Conservation (phyloP, 2,888 invertebrate species). For the Aleiodes alternator region DNA sequence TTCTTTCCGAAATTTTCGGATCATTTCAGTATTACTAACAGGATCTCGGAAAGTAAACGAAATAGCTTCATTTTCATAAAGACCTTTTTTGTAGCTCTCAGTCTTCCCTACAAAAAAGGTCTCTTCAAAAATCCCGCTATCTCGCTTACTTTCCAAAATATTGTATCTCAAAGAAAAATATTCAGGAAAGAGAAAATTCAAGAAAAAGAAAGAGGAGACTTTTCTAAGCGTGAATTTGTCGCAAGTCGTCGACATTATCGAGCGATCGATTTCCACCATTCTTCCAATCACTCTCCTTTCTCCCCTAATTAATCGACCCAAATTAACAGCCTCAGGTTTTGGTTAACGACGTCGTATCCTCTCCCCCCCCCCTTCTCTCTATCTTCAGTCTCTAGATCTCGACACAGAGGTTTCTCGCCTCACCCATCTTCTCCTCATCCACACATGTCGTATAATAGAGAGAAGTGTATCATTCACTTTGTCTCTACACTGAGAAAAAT, state of each 20-base stretch:
- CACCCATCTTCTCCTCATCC: conserved; percentile 38
- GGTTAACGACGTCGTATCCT: conserved; percentile 25
- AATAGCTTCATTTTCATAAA: no score
- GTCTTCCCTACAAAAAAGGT: no score
- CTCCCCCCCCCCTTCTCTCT: not conserved
- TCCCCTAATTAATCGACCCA: conserved; percentile 55
- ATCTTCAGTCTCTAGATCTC: conserved; percentile 38
- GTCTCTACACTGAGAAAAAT: no score
- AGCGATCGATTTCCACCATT: conserved; percentile 47
- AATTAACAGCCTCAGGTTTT: conserved; percentile 52
- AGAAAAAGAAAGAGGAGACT: no score
- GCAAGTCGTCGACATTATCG: conserved; percentile 37
- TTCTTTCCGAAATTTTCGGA: not conserved
- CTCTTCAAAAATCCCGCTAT: no score
- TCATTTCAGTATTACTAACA: not conserved
- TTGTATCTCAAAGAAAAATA: no score
- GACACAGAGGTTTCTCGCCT: conserved; percentile 43
- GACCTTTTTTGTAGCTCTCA: no score
- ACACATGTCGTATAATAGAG: conserved; percentile 1
- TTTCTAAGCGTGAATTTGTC: conserved; percentile 31
- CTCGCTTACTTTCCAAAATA: no score
- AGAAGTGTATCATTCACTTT: conserved; percentile 5
- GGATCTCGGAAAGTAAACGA: not conserved
- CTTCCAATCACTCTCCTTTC: conserved; percentile 33
- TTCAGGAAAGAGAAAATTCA: no score